Evolutionary conservation across 2,888 invertebrate species (phyloP), one percentile per base, ranked within the genome.

Genomic region (Amphipyra tragopoginis): DNA sequence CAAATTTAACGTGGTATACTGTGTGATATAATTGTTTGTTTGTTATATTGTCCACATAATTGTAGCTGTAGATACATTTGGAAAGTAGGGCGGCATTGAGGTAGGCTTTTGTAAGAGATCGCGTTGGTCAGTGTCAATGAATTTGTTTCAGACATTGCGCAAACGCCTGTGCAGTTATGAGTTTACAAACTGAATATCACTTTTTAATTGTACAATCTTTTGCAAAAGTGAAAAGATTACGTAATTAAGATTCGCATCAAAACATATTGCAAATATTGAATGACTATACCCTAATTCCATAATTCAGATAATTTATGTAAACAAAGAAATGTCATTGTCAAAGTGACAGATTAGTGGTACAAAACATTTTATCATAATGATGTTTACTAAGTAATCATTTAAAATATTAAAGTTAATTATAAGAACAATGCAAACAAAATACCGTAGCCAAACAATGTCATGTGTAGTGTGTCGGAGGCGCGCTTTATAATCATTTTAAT

Each of bases 31-130:
- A 90, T 89, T 88, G 85, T 90, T 87, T 88, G 87, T 90, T 91
- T 79, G 79, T 65, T 79, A 77, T 79, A 79, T 79, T 89, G 90
- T 91, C 88, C 86, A 90, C 86, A 88, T 90, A 89, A 89, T 90
- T 88, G 87, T 84, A 83, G 83, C 86, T 86, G 83, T 80, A 88
- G 79, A 79, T 79, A 86, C 86, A 64, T 84, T 88, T 90, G 88
- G 92, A 94, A 94, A 94, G 94, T 94, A 85, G 94, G 92, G 87
- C 93, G 90, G 86, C 93, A 93, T 93, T 94, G 93, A 93, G 84
- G 85, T 88, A 88, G 90, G 89, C 90, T 91, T 88, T 93, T 93
- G 92, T 89, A 92, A 93, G 84, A 83, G 86, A 85, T 89, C 86
- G 81, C 83, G 77, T 84, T 91, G 92, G 91, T 89, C 93, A 91